Evolutionary conservation across 2,797 vertebrate species (phyloP).

Genomic region (Sebastes hubbsi): DNA sequence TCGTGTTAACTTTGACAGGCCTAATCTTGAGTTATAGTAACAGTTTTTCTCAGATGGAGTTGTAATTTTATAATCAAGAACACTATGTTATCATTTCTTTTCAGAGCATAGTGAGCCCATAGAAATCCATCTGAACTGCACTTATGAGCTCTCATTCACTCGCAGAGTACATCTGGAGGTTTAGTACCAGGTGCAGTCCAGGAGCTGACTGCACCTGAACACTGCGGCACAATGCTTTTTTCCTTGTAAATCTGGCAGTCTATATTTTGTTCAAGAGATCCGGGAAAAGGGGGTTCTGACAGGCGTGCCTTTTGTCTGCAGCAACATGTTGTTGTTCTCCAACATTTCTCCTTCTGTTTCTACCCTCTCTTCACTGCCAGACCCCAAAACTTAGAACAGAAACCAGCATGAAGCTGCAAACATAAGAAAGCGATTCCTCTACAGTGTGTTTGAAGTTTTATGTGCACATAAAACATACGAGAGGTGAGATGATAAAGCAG

Average conservation of each 20-base stretch:
- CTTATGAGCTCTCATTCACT: not conserved
- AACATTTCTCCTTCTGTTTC: slow-evolving; percentile 6
- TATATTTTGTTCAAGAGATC: slow-evolving; percentile 21
- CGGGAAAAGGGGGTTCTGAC: slow-evolving; percentile 2
- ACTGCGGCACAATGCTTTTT: not conserved
- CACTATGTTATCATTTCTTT: not conserved
- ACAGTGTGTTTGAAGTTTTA: slow-evolving; percentile 36
- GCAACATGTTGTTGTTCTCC: slow-evolving; percentile 31
- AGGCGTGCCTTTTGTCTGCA: slow-evolving; percentile 15
- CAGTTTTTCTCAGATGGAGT: not conserved
- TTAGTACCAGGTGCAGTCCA: not conserved
- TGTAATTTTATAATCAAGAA: not conserved
- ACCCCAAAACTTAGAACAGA: slow-evolving; percentile 38
- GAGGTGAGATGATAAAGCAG: not conserved
- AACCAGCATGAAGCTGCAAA: slow-evolving; percentile 43
- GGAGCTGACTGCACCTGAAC: not conserved
- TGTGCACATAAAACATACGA: slow-evolving; percentile 46
- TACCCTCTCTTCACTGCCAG: slow-evolving; percentile 15
- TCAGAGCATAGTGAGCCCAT: not conserved
- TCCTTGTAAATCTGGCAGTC: not conserved
- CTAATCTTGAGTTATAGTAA: not conserved
- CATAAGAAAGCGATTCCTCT: slow-evolving; percentile 33
- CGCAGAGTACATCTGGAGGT: not conserved
- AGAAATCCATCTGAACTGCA: not conserved
- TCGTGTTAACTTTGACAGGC: not conserved